These are phyloP conservation scores for Eulemur rubriventer DNA, from an alignment of 2,797 vertebrate genomes.

Conservation along the genomic window DNA sequence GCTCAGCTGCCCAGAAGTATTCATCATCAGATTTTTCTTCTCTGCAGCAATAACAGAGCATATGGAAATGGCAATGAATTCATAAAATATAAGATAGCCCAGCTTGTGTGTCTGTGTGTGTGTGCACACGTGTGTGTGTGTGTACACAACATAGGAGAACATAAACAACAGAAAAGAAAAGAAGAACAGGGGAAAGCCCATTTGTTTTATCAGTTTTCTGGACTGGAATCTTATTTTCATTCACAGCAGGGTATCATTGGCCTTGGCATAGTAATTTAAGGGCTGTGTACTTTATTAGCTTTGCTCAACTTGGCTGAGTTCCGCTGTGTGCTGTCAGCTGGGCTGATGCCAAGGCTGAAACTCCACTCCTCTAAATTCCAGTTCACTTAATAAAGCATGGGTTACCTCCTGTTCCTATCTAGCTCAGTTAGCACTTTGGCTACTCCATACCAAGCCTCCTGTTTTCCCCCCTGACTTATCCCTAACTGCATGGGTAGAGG, in stretches of 20 bases:
- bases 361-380: slow-evolving; percentile 74
- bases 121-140: not conserved
- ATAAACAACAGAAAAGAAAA: slow-evolving; percentile 62
- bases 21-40: not conserved
- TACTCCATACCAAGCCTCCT: not conserved
- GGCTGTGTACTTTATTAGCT: slow-evolving; percentile 61
- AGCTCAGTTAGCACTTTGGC: slow-evolving; percentile 61
- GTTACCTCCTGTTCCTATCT: slow-evolving; percentile 52
- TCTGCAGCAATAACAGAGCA: slow-evolving; percentile 12
- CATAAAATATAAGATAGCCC: not conserved
- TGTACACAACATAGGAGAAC: not conserved
- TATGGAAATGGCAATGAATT: slow-evolving; percentile 16
- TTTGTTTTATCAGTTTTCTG: not conserved
- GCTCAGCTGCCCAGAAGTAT: not conserved
- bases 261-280: slow-evolving; percentile 28
- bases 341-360: slow-evolving; percentile 78
- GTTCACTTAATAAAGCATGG: slow-evolving; percentile 66
- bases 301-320: slow-evolving; percentile 56
- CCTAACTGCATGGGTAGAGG: not conserved
- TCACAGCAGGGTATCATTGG: not conserved
- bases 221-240: slow-evolving; percentile 54
- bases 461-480: not conserved
- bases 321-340: slow-evolving; percentile 78
- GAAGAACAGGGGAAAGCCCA: not conserved
- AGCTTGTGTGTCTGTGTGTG: not conserved